Base-by-base conservation (phyloP, 2,888 invertebrate species). In the Drosophila melanosoma region DNA sequence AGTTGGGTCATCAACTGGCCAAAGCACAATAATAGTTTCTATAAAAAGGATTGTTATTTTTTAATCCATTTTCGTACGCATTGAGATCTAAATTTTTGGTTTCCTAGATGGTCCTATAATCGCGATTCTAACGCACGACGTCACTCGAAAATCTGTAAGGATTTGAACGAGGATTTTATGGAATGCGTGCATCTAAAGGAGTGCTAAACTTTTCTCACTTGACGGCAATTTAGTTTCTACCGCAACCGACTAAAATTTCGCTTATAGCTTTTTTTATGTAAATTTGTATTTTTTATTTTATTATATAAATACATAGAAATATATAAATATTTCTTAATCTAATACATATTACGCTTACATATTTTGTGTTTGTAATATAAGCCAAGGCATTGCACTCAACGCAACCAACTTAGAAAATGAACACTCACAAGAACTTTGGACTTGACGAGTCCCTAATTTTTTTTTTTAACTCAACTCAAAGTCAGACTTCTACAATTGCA, bases 311-410 rank as follows among this genome's bases (percentile, higher is more conserved):
- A 54, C 2, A 56, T 56, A 38, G 56, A 56, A 56, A 56, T 56
- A 56, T 38, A 38, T 56, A 56, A 56, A 56, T 56, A 56, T 56
- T 38, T 23, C 56, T 38, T 56, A 56, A n/a, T n/a, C 26, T 56
- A 56, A 29, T 38, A 56, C 17, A 35, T 26, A 26, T n/a, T 36
- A 10, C 7, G 26, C 36, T 11, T 23, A 17, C 5, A 26, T 17
- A 49, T 29, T 49, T 26, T 54, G 15, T 36, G 36, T 17, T 54
- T 17, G 6, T 38, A 45, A 45, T 23, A 45, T 15, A 23, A 4
- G 45, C 15, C 45, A 7, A 23, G 45, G 23, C 23, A 45, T 45
- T 45, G 23, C 23, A 23, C 15, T 23, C 45, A 45, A 45, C 12
- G 45, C 20, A 45, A 45, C 45, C 15, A 45, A 45, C 23, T 45